Base-by-base conservation (phyloP, 2,888 invertebrate species). In the Eudasyphora cyanicolor region DNA sequence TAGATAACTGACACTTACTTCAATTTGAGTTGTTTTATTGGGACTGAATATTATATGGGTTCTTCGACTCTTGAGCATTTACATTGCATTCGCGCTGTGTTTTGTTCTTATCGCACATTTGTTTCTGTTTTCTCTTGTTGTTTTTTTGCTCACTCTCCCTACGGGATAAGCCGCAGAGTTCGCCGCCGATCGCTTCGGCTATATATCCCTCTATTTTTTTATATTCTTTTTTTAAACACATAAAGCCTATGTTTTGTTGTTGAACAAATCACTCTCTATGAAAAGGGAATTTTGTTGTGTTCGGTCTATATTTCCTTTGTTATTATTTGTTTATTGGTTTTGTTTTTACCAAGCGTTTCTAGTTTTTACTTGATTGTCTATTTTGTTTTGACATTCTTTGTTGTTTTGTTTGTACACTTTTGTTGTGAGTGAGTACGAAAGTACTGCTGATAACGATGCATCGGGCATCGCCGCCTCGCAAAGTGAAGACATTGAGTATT, bases 351-450 rank as follows among this genome's bases (percentile, higher is more conserved):
- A 42, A 42, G 35, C 38, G 24, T 42, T 76, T 67, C 76, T 67
- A 62, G 21, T 71, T 32, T 45, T 71, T 57, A 38, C 54, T 54
- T 51, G 51, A 71, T 71, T 54, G 54, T 27, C 24, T 7, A n/a
- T 67, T 70, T 62, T 60, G 49, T 74, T 77, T 38, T 42, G 73
- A 73, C 67, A 67, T 67, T 67, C 42, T 67, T 29, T 42, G 67
- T 67, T n/a, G 14, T 24, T 60, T 24, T 54, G 12, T n/a, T 49
- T 7, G 35, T 10, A 35, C 6, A 35, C 6, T 10, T 7, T 35
- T 35, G 35, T 35, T 45, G 45, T 24, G 57, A 14, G 27, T n/a
- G 12, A 12, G 57, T 12, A 27, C 27, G 27, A 12, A 14, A 14
- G 21, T 57, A n/a, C 24, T 57, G 57, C 57, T 57, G 57, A 57